Conservation (phyloP, 2,797 vertebrate species). For the Eulemur albifrons region DNA sequence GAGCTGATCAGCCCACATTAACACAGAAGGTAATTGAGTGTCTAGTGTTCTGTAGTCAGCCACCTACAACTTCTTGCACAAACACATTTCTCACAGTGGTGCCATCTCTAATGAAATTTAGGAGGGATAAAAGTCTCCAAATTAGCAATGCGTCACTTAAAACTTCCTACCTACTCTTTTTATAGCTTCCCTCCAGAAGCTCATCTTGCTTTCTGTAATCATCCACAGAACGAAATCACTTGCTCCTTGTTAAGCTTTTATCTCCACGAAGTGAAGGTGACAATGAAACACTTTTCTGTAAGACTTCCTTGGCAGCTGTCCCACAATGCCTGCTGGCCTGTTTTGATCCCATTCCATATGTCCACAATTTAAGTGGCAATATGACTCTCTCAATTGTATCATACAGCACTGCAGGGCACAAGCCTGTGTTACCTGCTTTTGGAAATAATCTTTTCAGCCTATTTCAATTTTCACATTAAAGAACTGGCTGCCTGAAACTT, state of each 20-base stretch:
- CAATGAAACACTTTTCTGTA: constrained; percentile 79
- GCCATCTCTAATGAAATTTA: constrained; percentile 81
- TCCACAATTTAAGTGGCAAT: constrained; percentile 75
- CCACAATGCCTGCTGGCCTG: constrained; percentile 73
- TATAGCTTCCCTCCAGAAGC: constrained; percentile 75
- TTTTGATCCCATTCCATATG: constrained; percentile 81
- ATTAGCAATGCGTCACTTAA: constrained; percentile 79
- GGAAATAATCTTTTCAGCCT: constrained; percentile 76
- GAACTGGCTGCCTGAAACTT: constrained; percentile 72
- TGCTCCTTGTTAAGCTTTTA: constrained; percentile 80
- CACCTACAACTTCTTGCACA: constrained; percentile 53
- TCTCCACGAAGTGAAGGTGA: constrained; percentile 84
- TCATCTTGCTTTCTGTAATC: constrained; percentile 80
- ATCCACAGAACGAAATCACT: constrained; percentile 76
- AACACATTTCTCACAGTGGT: constrained; percentile 69
- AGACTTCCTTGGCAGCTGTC: constrained; percentile 79
- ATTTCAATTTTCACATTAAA: constrained; percentile 83
- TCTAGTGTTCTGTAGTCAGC: constrained; percentile 69
- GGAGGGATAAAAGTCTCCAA: constrained; percentile 75
- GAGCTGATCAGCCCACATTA: constrained; percentile 63
- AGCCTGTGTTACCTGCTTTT: constrained; percentile 66
- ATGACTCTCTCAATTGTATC: constrained; percentile 64
- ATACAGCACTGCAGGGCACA: constrained; percentile 59
- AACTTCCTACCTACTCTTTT: constrained; percentile 81
- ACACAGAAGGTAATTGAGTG: constrained; percentile 73